A percentile compares a stretch with the other conserved stretches of the same genome.
Conservation (phyloP, 2,113 vertebrate species). For the Prunella himalayana region DNA sequence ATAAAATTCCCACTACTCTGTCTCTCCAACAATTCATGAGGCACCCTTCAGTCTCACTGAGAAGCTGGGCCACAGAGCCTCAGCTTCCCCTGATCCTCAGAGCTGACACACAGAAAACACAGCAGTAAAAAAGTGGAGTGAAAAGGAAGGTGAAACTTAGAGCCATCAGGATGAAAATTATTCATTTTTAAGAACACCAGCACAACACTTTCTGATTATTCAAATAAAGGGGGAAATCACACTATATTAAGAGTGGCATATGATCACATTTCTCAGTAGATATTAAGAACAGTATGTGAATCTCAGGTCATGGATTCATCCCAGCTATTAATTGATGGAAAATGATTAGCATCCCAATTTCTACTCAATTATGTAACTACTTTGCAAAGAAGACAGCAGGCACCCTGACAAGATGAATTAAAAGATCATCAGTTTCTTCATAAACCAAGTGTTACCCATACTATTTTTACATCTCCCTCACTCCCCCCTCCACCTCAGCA, state of each 20-base stretch:
- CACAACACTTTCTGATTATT: neutral
- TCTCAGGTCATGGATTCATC: neutral
- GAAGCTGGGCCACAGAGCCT: neutral
- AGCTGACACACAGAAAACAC: neutral
- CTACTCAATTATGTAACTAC: neutral
- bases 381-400: neutral
- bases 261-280: neutral
- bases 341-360: neutral
- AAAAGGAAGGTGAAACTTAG: neutral
- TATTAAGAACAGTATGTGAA: neutral
- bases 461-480: neutral
- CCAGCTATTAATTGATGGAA: neutral
- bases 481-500: neutral
- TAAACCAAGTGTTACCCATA: neutral
- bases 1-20: neutral
- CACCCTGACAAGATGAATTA: conserved; percentile 10
- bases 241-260: neutral
- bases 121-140: neutral
- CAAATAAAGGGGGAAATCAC: neutral
- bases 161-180: neutral
- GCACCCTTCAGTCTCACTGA: neutral
- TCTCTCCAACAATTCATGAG: neutral
- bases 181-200: neutral
- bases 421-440: neutral
- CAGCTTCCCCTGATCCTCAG: neutral